phyloP scores from a whole-genome alignment of 2,113 vertebrate species.

The Chloroceryle aenea region DNA sequence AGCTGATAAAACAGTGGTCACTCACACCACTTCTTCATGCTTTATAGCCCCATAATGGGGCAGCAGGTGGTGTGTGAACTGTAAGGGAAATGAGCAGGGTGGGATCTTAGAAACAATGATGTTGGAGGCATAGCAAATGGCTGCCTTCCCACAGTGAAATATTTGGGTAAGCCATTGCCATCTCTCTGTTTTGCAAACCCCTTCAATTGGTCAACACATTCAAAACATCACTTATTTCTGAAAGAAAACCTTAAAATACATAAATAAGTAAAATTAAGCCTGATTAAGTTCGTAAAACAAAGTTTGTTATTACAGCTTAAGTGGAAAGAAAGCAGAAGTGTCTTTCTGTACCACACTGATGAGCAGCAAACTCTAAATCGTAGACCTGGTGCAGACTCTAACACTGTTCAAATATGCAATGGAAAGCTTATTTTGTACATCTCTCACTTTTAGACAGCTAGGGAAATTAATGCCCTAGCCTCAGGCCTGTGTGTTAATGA shows the following conservation, averaged over 20 bases:
- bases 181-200: constrained; percentile 58
- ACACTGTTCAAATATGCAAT: neutral
- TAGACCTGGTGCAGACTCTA: neutral
- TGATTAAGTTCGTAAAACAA: neutral
- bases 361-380: neutral
- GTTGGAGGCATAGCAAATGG: neutral
- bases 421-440: neutral
- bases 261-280: neutral
- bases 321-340: neutral
- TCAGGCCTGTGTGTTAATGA: constrained; percentile 26
- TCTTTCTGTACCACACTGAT: neutral
- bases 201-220: constrained; percentile 31
- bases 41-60: neutral
- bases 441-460: neutral
- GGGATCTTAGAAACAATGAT: neutral
- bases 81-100: neutral
- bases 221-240: neutral
- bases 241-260: neutral
- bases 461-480: constrained; percentile 33
- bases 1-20: neutral
- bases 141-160: constrained; percentile 7
- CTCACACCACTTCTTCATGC: accelerated
- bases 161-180: constrained; percentile 43
- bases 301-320: neutral
- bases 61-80: neutral